Percentiles rank a stretch among this genome's conserved stretches.
phyloP scores from a whole-genome alignment of 2,113 vertebrate genomes.

The Dasyornis broadbenti region DNA sequence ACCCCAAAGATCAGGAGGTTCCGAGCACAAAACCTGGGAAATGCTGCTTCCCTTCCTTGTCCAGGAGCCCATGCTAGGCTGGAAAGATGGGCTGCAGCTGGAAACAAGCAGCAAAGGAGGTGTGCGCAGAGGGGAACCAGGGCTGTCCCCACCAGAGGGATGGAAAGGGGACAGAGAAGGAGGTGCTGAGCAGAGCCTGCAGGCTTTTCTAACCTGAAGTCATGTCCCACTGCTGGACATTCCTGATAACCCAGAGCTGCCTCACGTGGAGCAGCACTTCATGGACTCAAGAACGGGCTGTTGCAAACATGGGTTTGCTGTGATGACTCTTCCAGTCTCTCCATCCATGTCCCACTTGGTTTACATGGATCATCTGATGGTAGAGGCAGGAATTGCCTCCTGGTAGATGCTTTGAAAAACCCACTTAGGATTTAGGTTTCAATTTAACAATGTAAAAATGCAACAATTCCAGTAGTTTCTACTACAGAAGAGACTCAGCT shows the following conservation, averaged over 20 bases:
- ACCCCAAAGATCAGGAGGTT: background rate
- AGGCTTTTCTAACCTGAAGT: background rate
- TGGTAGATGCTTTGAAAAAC: background rate
- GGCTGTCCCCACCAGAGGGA: background rate
- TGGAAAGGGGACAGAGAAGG: background rate
- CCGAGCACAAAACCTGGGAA: background rate
- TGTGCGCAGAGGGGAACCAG: fast-evolving
- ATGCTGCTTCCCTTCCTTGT: background rate
- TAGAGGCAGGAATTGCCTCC: background rate
- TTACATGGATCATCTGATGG: background rate
- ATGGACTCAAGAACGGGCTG: background rate
- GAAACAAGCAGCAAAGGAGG: background rate
- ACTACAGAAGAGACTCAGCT: background rate
- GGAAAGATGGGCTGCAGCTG: too few species aligned
- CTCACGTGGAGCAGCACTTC: fast-evolving
- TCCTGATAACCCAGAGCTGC: background rate
- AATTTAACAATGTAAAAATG: background rate
- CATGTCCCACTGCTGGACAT: background rate
- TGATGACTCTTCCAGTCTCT: fast-evolving
- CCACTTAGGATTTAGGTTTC: background rate
- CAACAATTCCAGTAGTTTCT: background rate
- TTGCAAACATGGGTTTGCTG: fast-evolving
- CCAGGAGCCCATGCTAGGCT: background rate
- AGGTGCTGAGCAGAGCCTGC: background rate
- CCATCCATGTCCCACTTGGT: background rate